These are phyloP conservation scores for Drosophila melanogaster DNA, from an alignment of 1,140 invertebrate genomes.

Conservation along the genomic window Release_6_plus_ISO1_MT NT_037436.4:976001-976500, in stretches of 20 bases:
- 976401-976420: conserved; percentile 63
- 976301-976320: conserved; percentile 74
- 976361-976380: conserved; percentile 76
- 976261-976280: conserved; percentile 18
- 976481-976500: conserved; percentile 12
- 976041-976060: conserved; percentile 43
- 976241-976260: conserved; percentile 17
- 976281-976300: conserved; percentile 64
- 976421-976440: conserved; percentile 11
- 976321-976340: conserved; percentile 33
- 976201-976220: conserved; percentile 41
- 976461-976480: conserved; percentile 11
- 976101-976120: conserved; percentile 82
- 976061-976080: conserved; percentile 51
- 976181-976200: conserved; percentile 44
- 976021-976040: conserved; percentile 44
- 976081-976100: conserved; percentile 46
- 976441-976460: background rate
- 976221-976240: conserved; percentile 16
- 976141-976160: conserved; percentile 79
- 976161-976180: conserved; percentile 50
- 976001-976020: conserved; percentile 21
- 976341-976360: conserved; percentile 49
- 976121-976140: conserved; percentile 84
- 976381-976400: conserved; percentile 73